Percentiles rank a stretch among this genome's conserved stretches.
Evolutionary conservation across 30 jellyfish, hydroid and myxozoan species (phyloP).

Genomic region (Calvadosia cruxmelitensis): DNA sequence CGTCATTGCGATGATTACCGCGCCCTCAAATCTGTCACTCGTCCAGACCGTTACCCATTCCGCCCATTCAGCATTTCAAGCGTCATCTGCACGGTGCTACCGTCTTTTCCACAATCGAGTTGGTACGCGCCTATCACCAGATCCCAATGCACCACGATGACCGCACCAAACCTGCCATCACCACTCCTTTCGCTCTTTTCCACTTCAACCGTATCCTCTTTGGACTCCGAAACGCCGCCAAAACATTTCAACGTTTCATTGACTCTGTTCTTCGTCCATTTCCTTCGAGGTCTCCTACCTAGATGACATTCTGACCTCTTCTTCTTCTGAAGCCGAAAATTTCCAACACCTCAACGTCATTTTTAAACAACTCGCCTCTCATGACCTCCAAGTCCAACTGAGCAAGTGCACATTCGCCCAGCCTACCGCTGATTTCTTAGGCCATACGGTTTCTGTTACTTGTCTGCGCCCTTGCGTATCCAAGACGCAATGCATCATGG

Average conservation of each 20-base stretch:
- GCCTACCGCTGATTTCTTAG: slow-evolving; percentile 11
- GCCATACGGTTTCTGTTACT: slow-evolving; percentile 4
- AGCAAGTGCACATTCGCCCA: slow-evolving; percentile 3
- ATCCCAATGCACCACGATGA: slow-evolving; percentile 16
- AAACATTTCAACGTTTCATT: slow-evolving; percentile 11
- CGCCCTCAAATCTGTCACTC: slow-evolving; percentile 18
- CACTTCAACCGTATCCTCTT: slow-evolving; percentile 12
- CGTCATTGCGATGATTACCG: slow-evolving; percentile 41
- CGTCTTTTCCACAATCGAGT: slow-evolving; percentile 22
- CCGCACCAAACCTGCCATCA: slow-evolving; percentile 17
- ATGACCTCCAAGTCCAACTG: slow-evolving; percentile 2
- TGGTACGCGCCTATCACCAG: no score
- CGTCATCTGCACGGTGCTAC: slow-evolving; percentile 22
- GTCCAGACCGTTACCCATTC: no score
- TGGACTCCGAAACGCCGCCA: slow-evolving; percentile 21
- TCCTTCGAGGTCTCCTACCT: slow-evolving; percentile 7
- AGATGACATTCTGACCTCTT: slow-evolving; percentile 15
- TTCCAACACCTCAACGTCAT: slow-evolving; percentile 10
- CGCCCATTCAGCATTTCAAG: slow-evolving; percentile 29
- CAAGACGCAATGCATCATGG: slow-evolving; percentile 8
- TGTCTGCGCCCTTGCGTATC: slow-evolving; percentile 6
- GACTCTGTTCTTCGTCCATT: slow-evolving; percentile 10
- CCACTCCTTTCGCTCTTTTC: slow-evolving; percentile 8
- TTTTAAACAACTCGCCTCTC: neutral
- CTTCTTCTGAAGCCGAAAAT: slow-evolving; percentile 14